Evolutionary conservation across 2,797 vertebrate species (phyloP).

Genomic region (Synanceia verrucosa): DNA sequence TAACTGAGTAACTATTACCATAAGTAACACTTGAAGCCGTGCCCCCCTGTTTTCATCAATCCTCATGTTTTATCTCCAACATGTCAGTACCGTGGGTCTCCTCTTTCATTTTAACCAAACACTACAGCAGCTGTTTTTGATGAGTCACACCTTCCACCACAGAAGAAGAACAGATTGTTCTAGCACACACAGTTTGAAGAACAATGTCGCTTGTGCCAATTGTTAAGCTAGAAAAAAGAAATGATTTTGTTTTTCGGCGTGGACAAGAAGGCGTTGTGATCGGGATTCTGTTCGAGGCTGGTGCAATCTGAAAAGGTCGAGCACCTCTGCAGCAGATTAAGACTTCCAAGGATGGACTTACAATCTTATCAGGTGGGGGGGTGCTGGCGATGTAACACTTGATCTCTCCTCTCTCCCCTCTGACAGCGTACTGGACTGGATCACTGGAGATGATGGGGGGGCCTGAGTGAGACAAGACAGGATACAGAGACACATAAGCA

Average conservation of each 20-base stretch:
- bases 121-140: slow-evolving; percentile 58
- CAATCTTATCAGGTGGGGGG: slow-evolving; percentile 93
- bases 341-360: slow-evolving; percentile 80
- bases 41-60: neutral
- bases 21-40: neutral
- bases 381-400: slow-evolving; percentile 96
- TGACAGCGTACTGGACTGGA: slow-evolving; percentile 87
- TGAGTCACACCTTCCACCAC: slow-evolving; percentile 57
- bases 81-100: neutral
- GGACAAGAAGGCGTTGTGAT: neutral
- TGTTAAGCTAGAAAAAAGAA: neutral
- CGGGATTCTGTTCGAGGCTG: slow-evolving; percentile 25
- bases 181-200: slow-evolving; percentile 16
- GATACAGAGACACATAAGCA: neutral
- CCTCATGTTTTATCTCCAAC: neutral
- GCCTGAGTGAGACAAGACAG: slow-evolving; percentile 71
- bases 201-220: slow-evolving; percentile 11
- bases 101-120: slow-evolving; percentile 34
- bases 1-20: neutral
- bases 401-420: slow-evolving; percentile 91
- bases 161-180: slow-evolving; percentile 51
- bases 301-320: slow-evolving; percentile 50
- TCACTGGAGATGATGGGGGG: slow-evolving; percentile 96
- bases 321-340: slow-evolving; percentile 49
- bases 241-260: neutral